Evolutionary conservation across 2,888 invertebrate species (phyloP).

Genomic region (Morpho helenor): DNA sequence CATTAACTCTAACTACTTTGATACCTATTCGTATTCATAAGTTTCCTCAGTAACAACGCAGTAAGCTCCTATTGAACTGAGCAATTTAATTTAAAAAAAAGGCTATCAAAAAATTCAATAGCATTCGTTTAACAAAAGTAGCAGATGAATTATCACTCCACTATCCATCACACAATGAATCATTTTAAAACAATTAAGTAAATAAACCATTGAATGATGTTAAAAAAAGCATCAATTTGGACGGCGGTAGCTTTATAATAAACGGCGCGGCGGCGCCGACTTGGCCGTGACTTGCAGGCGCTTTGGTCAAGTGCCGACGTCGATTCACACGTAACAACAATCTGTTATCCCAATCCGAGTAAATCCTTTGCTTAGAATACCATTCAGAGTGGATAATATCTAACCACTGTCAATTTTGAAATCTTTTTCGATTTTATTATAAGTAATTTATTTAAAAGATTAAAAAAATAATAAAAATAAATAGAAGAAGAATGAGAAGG

Average conservation of each 20-base stretch:
- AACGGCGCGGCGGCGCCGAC: conserved; percentile 56
- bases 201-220: conserved; percentile 33
- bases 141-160: conserved; percentile 17
- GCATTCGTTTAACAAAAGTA: conserved; percentile 15
- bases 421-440: background rate
- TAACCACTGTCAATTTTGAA: background rate
- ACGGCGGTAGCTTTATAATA: conserved; percentile 62
- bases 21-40: too few relatives aligned
- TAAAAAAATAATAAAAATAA: too few relatives aligned
- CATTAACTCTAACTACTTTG: too few relatives aligned
- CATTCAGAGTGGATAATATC: background rate
- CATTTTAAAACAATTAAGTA: conserved; percentile 35
- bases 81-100: background rate
- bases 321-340: conserved; percentile 39
- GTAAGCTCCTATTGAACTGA: too few relatives aligned
- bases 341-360: conserved; percentile 19
- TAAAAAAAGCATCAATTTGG: conserved; percentile 50
- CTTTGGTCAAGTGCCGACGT: conserved; percentile 28
- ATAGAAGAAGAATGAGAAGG: too few relatives aligned
- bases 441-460: too few relatives aligned
- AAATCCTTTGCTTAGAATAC: conserved; percentile 10
- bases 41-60: too few relatives aligned
- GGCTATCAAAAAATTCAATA: conserved; percentile 7
- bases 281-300: conserved; percentile 67
- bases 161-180: conserved; percentile 23